Evolutionary conservation across 2,888 invertebrate genomes (phyloP), one percentile per base, ranked within the genome.

Genomic region (Aquatica leii): DNA sequence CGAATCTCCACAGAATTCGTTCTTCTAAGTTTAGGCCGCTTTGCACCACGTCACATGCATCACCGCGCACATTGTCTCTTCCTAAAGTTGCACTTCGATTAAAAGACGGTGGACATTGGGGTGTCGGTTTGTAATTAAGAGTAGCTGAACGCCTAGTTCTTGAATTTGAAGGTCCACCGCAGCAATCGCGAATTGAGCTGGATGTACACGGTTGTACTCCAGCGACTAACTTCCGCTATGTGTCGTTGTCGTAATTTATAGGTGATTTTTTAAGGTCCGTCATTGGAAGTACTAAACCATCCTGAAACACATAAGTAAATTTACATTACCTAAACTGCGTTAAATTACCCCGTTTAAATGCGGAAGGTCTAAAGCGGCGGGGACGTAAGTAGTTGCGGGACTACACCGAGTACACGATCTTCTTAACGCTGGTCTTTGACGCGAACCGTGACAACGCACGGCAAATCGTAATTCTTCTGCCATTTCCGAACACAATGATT

Each of bases 401-500:
- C 90, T 88, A 73, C 93, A 93, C 72, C 92, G 86, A 4, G 90
- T 85, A 76, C 93, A 94, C 53, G 90, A 90, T 54, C 92, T 84
- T 74, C 92, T 87, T 9, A 94, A 82, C 6, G 92, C 92, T 1
- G 95, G 93, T 64, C 94, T 84, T 76, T 93, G 91, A 67, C 91
- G 87, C 1, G 95, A 92, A 3, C 94, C 94, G 69, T 88, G 88
- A 79, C 97, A 97, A 51, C 92, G 87, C 80, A 97, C 88, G 0
- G 97, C 97, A 77, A 96, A 96, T 24, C 95, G 85, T 63, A 97
- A 82, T 83, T 97, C 97, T 83, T 96, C 90, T 0, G 88, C 94
- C 94, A 97, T 95, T 84, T 97, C 97, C 41, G 95, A 92, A 81
- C 97, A 97, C 54, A 97, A 83, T 0, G 95, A 94, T 85, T 95